phyloP scores from a whole-genome alignment of 2,888 invertebrate genomes.

The Lysandra coridon region DNA sequence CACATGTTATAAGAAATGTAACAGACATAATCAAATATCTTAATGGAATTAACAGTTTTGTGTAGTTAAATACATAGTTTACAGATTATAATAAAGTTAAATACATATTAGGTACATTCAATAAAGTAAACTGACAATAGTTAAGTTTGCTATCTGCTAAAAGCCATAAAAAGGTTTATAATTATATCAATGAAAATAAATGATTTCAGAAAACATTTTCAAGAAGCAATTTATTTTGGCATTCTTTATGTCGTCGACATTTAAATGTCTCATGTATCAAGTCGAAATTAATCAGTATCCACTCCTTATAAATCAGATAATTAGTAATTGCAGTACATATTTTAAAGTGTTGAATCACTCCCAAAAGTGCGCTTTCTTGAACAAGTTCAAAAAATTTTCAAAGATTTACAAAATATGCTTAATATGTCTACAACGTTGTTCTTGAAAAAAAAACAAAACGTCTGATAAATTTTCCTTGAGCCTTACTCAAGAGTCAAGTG shows the following conservation, averaged over 20 bases:
- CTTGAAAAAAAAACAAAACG: no score
- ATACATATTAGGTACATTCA: no score
- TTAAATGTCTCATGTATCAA: slow-evolving; percentile 8
- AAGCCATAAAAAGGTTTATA: no score
- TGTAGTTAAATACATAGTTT: no score
- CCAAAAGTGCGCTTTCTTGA: background rate
- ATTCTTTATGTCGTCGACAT: background rate
- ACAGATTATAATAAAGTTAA: no score
- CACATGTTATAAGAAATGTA: slow-evolving; percentile 7
- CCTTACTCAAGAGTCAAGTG: no score
- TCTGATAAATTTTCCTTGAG: no score
- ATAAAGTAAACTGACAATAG: no score
- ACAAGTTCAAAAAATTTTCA: background rate
- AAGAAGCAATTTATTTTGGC: background rate
- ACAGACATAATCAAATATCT: background rate
- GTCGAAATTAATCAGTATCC: background rate
- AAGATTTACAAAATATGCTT: background rate
- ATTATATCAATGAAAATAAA: no score
- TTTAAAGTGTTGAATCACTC: background rate
- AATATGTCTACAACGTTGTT: no score
- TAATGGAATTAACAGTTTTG: background rate
- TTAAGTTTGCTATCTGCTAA: no score
- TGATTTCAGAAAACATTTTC: background rate
- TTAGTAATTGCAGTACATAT: background rate
- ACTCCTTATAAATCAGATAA: background rate